Percentiles rank a stretch among this genome's conserved stretches.
These are phyloP conservation scores for Mus pahari DNA, from an alignment of 2,113 vertebrate genomes.

Conservation along the genomic window DNA sequence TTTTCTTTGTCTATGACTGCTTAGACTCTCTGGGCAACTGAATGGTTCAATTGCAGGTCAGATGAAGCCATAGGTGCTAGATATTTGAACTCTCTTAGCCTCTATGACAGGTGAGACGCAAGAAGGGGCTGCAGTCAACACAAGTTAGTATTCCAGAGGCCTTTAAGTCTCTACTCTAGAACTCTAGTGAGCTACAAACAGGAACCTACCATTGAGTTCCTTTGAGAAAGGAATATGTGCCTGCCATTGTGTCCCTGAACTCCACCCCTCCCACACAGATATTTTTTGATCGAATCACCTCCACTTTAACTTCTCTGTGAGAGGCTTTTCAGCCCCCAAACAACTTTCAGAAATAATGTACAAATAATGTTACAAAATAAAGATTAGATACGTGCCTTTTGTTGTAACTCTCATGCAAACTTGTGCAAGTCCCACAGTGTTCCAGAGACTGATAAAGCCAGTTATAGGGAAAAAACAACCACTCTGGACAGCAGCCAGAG, in stretches of 20 bases:
- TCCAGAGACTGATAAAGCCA: background rate
- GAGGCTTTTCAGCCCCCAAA: background rate
- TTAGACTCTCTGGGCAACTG: background rate
- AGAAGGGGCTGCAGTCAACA: background rate
- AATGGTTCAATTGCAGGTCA: background rate
- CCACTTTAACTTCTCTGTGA: background rate
- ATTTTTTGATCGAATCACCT: background rate
- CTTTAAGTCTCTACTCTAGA: background rate
- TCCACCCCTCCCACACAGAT: background rate
- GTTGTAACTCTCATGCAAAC: background rate
- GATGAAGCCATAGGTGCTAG: background rate
- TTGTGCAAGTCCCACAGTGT: background rate
- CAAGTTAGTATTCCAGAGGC: background rate
- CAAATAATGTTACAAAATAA: constrained; percentile 1
- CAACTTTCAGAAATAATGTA: constrained; percentile 35
- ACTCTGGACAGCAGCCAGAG: background rate
- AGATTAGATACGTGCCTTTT: background rate
- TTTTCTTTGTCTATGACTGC: background rate
- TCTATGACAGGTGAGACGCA: background rate
- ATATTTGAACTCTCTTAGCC: background rate
- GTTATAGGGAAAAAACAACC: background rate
- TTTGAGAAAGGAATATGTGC: constrained; percentile 1
- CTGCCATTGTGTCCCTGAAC: background rate
- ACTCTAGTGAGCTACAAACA: background rate
- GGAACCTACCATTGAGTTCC: background rate